Base-by-base conservation (phyloP, 2,797 vertebrate genomes). In the Ceryle rudis region DNA sequence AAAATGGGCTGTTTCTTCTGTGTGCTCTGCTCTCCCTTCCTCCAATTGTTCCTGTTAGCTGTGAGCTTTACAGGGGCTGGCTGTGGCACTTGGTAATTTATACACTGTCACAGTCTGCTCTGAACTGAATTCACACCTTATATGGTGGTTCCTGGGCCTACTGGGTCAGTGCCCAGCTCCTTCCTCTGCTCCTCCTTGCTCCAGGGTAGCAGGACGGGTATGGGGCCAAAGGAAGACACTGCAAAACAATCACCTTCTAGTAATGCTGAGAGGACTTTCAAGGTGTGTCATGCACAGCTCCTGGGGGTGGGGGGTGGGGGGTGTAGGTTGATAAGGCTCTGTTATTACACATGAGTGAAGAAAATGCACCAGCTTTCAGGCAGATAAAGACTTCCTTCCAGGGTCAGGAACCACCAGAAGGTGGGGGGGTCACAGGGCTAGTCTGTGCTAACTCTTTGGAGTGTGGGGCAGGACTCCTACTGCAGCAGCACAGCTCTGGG, bases 71-170 rank as follows among this genome's bases (percentile, higher is more conserved):
- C 55, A 10, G 26, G 83, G 35, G 52, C 49, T 91, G 75, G 70
- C 58, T 8, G 4, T 37, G 14, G 33, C 18, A 17, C 41, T 83
- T 26, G 5, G 37, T 60, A 65, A 81, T 82, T 92, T 94, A 81
- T 92, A 66, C 20, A 13, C 66, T 89, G 86, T 90, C 77, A 33
- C 1, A 18, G 42, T 18, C 41, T 71, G 65, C 85, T 95, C 88
- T 14, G 18, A 83, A 39, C 80, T 72, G 77, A 51, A 23, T 89
- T 94, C 52, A 75, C 70, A 85, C 96, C 92, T 79, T 97, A 95
- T 92, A 97, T 86, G 88, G 96, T 74, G 69, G 81, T 21, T 96
- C 86, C 86, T 90, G 70, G 74, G 85, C 21, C 46, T 78, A n/a
- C 57, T 82, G 87, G 31, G 23, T 44, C 62, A 54, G 51, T 4